Conservation (phyloP, 2,113 vertebrate species). For the Rhinoderma darwinii region DNA sequence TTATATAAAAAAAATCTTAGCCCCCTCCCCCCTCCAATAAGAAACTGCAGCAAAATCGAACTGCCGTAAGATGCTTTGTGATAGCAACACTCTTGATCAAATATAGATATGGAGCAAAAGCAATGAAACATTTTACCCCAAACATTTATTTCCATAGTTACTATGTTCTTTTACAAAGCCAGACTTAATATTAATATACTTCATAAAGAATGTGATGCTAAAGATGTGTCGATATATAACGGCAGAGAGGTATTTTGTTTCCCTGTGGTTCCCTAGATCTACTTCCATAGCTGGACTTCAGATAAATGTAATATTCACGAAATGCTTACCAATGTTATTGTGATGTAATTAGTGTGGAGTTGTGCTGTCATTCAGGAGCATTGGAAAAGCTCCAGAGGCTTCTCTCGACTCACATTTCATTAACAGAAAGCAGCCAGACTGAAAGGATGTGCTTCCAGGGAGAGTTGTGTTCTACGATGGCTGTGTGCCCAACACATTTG, state of each 20-base stretch:
- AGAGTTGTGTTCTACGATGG: conserved; percentile 52
- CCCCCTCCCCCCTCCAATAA: not conserved
- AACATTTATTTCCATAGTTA: not conserved
- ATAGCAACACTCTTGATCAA: not conserved
- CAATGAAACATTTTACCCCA: not conserved
- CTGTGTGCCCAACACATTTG: conserved; percentile 57
- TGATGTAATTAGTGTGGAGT: conserved; percentile 55
- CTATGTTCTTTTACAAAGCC: not conserved
- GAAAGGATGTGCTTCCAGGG: conserved; percentile 50
- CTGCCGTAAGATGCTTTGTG: not conserved
- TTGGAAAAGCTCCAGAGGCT: conserved; percentile 46
- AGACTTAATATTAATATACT: not conserved
- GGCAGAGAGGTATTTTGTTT: not conserved
- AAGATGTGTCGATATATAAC: not conserved
- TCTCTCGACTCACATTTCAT: conserved; percentile 53
- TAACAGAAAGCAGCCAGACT: conserved; percentile 50
- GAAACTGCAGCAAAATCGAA: not conserved
- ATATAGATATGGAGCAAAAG: not conserved
- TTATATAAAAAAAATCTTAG: not conserved
- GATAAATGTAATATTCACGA: conserved; percentile 37
- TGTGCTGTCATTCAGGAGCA: conserved; percentile 56
- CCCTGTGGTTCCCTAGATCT: conserved; percentile 4
- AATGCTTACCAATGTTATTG: conserved; percentile 50
- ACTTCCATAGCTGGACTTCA: conserved; percentile 8
- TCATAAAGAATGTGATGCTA: not conserved